Conservation (phyloP, 2,113 vertebrate genomes). For the Procavia capensis region DNA sequence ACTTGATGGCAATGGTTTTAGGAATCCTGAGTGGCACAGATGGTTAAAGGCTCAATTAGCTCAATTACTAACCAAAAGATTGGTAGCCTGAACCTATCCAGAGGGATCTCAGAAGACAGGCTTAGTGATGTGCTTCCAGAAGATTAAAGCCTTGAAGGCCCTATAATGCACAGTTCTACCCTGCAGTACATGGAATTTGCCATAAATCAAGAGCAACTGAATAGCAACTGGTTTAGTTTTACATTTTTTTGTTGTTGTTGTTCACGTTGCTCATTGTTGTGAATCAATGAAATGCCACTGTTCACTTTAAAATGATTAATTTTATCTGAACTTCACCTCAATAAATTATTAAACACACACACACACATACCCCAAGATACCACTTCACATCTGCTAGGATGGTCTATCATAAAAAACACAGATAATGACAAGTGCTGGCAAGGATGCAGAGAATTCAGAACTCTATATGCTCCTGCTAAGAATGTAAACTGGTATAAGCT, state of each 20-base stretch:
- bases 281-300: neutral
- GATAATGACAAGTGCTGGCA: neutral
- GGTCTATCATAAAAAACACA: neutral
- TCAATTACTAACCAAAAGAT: neutral
- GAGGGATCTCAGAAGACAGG: neutral
- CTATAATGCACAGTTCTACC: neutral
- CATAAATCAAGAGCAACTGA: neutral
- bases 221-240: neutral
- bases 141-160: neutral
- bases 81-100: neutral
- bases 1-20: neutral
- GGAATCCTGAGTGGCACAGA: neutral
- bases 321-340: neutral
- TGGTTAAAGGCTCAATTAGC: neutral
- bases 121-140: neutral
- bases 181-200: neutral
- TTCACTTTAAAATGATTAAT: neutral
- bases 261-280: neutral
- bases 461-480: neutral
- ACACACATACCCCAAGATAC: neutral
- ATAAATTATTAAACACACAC: neutral
- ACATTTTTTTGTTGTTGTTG: neutral
- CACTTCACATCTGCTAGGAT: neutral
- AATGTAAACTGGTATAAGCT: neutral
- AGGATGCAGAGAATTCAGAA: neutral